Evolutionary conservation across 2,113 vertebrate species (phyloP), one percentile per base, ranked within the genome.

Genomic region (Petrocephalus microphthalmus): DNA sequence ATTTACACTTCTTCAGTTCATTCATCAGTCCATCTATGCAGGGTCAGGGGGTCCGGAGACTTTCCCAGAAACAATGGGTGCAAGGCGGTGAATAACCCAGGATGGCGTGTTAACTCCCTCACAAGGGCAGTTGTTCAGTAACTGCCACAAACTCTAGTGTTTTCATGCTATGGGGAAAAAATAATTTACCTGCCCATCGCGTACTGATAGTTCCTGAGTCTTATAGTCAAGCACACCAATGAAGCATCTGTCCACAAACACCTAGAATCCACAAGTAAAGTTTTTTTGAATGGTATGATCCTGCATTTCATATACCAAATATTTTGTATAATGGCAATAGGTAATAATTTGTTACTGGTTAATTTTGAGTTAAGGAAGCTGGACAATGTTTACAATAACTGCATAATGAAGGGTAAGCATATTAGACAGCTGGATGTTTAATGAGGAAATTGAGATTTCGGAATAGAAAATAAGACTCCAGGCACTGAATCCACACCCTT

Each of bases 141-240:
- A 37, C 33, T 33, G 13, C 17, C 25, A 29, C 67, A 78, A 78
- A 78, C 15, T 78, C 15, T 42, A 7, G 71, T 37, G 33, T 2
- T 78, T 42, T 78, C 11, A 56, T 57, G 33, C 45, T 47, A 67
- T 60, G 87, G 33, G 33, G 29, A 42, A 52, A 52, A 52, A 33
- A 60, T 20, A 7, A 37, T 37, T 52, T 92, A 97, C 98, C 96
- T 96, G 94, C 89, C 92, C 92, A 67, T 96, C 92, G 5, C 96
- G 95, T 42, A 98, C 92, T 47, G 87, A 17, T 54, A 98, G 90
- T 89, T 96, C 94, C 33, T 95, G 93, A 0, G 86, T 93, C 85
- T 94, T 96, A 90, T 96, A 96, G 93, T 98, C 97, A 90, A 99
- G 93, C 92, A 94, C 93, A 3, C 97, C 98, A 85, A 96, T 91